A percentile compares a stretch with the other conserved stretches of the same genome.
These are phyloP conservation scores for Phyllostomus discolor DNA, from an alignment of 2,113 vertebrate species.

Conservation along the genomic window DNA sequence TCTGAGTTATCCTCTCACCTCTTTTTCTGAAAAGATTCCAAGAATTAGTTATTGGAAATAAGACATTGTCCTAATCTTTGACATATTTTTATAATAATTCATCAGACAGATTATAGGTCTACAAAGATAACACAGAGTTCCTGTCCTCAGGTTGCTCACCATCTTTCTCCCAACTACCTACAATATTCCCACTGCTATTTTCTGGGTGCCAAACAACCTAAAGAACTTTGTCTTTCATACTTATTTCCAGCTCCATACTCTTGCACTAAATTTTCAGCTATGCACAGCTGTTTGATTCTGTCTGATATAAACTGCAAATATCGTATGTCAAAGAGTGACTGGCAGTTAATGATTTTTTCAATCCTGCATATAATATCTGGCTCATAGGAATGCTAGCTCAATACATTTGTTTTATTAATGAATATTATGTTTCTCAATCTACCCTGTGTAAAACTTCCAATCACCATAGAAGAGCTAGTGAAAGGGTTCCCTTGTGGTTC, in stretches of 20 bases:
- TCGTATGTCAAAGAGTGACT: conserved; percentile 26
- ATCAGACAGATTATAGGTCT: neutral
- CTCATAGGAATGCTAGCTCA: neutral
- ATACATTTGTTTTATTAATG: neutral
- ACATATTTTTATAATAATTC: neutral
- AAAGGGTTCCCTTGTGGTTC: neutral
- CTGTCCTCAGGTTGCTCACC: neutral
- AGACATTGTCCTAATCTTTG: neutral
- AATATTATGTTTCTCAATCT: neutral
- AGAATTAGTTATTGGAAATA: conserved; percentile 11
- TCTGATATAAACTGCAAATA: neutral
- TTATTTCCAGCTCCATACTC: neutral
- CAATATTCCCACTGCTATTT: neutral
- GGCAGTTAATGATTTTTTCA: neutral
- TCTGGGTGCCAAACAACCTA: neutral
- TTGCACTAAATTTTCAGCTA: neutral
- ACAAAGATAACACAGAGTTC: neutral
- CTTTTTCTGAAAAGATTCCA: neutral
- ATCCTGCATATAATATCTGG: neutral
- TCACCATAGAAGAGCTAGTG: neutral
- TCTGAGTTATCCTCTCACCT: neutral
- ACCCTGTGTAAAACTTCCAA: neutral
- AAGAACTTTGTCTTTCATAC: neutral
- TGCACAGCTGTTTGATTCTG: neutral
- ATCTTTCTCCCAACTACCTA: neutral